phyloP scores from a whole-genome alignment of 2,113 vertebrate genomes.

The Corydoras maculifer region DNA sequence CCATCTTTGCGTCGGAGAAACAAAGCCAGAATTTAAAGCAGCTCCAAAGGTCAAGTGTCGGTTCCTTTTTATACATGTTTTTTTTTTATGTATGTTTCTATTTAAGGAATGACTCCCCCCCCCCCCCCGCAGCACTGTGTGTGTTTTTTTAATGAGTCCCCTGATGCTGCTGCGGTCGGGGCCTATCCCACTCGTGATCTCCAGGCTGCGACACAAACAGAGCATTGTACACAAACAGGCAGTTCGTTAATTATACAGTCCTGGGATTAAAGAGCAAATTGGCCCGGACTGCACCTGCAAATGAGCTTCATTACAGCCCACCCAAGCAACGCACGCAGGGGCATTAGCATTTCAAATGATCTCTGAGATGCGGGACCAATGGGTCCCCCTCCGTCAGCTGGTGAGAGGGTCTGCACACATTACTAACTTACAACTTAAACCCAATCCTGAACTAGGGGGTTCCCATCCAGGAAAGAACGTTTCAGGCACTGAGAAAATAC shows the following conservation, averaged over 20 bases:
- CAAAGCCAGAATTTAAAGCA: constrained; percentile 2
- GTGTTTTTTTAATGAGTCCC: constrained; percentile 40
- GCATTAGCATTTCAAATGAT: constrained; percentile 9
- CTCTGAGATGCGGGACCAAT: background rate
- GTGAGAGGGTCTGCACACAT: too few species aligned
- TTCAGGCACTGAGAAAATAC: too few species aligned
- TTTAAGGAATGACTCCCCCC: constrained; percentile 24
- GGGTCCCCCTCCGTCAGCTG: background rate
- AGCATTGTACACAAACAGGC: constrained; percentile 31
- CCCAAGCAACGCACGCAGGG: background rate
- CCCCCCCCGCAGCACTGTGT: constrained; percentile 26
- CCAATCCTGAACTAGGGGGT: too few species aligned
- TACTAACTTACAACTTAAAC: too few species aligned
- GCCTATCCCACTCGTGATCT: constrained; percentile 24
- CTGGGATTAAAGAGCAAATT: constrained; percentile 20
- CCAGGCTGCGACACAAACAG: constrained; percentile 14
- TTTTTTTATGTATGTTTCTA: constrained; percentile 20
- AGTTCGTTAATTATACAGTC: constrained; percentile 4
- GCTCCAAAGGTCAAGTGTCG: constrained; percentile 17
- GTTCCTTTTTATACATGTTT: constrained; percentile 11
- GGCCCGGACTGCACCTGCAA: constrained; percentile 2
- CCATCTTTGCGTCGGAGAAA: background rate
- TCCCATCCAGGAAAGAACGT: too few species aligned
- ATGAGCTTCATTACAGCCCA: background rate
- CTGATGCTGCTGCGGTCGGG: constrained; percentile 31